phyloP scores from a whole-genome alignment of 2,113 vertebrate species.

The Pteruthius melanotis region DNA sequence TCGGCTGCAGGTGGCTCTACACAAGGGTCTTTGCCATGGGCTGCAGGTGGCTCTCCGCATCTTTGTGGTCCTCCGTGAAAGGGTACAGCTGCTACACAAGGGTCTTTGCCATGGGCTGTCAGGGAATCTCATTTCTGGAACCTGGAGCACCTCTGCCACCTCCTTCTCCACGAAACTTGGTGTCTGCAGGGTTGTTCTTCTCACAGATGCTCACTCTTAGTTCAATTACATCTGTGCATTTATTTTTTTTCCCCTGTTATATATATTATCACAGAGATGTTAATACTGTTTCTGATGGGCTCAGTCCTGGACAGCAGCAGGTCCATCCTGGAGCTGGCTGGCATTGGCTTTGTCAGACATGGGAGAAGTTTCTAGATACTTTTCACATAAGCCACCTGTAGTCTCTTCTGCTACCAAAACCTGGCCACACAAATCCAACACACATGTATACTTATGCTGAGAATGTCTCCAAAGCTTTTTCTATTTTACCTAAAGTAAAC shows the following conservation, averaged over 20 bases:
- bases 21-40: too few species aligned
- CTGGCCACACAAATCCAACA: neutral
- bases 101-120: neutral
- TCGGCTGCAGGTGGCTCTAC: neutral
- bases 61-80: fast-evolving
- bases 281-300: neutral
- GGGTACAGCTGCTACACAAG: neutral
- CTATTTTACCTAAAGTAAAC: neutral
- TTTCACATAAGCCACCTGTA: neutral
- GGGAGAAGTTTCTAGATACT: neutral
- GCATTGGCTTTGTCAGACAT: neutral
- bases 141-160: neutral
- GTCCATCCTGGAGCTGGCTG: neutral
- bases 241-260: neutral
- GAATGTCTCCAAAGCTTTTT: neutral
- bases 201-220: neutral
- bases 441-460: fast-evolving
- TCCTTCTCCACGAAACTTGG: neutral
- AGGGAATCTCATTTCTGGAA: neutral
- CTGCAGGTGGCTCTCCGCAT: neutral
- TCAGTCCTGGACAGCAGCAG: neutral
- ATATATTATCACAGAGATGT: neutral
- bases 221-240: neutral
- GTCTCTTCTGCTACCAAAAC: neutral
- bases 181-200: neutral